These are phyloP conservation scores for Clarias macrocephalus DNA, from an alignment of 2,113 vertebrate species.

Conservation along the genomic window DNA sequence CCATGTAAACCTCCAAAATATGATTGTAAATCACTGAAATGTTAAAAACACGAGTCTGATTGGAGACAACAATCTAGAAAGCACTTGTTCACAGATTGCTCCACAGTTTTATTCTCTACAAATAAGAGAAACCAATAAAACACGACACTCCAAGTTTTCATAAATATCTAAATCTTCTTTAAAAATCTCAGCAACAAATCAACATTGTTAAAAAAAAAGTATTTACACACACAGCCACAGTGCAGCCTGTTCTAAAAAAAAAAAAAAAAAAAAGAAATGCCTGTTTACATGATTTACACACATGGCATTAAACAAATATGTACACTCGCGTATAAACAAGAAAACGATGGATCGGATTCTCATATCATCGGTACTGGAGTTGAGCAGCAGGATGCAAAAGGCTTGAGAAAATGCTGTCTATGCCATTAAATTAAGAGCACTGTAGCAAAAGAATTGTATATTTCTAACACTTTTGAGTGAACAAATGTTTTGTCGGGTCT, in stretches of 20 bases:
- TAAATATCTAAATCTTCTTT: conserved; percentile 79
- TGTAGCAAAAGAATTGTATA: neutral
- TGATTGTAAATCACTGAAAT: neutral
- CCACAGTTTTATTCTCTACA: conserved; percentile 69
- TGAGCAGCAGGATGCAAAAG: conserved; percentile 22
- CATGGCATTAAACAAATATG: conserved; percentile 7
- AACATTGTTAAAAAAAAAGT: conserved; percentile 49
- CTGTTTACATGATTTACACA: conserved; percentile 46
- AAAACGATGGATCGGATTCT: neutral
- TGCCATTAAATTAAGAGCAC: neutral
- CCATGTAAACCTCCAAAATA: neutral
- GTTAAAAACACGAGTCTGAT: neutral
- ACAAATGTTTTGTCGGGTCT: neutral
- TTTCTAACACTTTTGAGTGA: neutral
- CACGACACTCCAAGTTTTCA: conserved; percentile 67
- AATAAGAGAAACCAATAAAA: conserved; percentile 65
- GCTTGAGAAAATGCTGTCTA: neutral
- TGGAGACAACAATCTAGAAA: neutral
- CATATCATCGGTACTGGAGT: conserved; percentile 32
- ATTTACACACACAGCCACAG: conserved; percentile 63
- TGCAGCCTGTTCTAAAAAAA: conserved; percentile 44
- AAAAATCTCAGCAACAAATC: conserved; percentile 70
- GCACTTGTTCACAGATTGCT: conserved; percentile 39
- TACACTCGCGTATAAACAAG: conserved; percentile 22
- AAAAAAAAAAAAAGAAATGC: conserved; percentile 13